phyloP scores from a whole-genome alignment of 2,797 vertebrate genomes.

The Mallotus villosus region DNA sequence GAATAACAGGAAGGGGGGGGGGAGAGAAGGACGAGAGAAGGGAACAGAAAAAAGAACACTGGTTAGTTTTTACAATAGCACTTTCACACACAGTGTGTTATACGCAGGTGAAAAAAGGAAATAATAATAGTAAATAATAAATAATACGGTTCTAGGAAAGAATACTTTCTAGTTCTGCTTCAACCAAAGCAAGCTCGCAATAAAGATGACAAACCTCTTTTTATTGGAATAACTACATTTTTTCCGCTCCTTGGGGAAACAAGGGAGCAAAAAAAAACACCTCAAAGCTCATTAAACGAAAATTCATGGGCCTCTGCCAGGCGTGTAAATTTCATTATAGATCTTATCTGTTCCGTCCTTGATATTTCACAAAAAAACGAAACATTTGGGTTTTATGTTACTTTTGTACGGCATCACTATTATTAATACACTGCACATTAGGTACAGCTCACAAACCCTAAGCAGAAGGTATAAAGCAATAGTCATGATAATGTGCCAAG shows the following conservation, averaged over 20 bases:
- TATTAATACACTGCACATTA: constrained; percentile 1
- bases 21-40: constrained; percentile 5
- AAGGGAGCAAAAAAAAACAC: constrained; percentile 8
- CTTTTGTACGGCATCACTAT: not conserved
- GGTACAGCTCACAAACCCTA: not conserved
- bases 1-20: constrained; percentile 4
- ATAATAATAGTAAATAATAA: constrained; percentile 32
- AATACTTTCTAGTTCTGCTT: constrained; percentile 44
- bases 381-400: constrained; percentile 47
- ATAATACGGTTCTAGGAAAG: constrained; percentile 40
- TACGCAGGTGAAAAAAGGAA: constrained; percentile 41
- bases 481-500: no score
- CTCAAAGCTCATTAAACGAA: constrained; percentile 58
- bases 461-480: not conserved
- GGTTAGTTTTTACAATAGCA: constrained; percentile 47
- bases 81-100: constrained; percentile 52
- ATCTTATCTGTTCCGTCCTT: constrained; percentile 53
- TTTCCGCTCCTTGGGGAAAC: constrained; percentile 39
- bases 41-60: constrained; percentile 27
- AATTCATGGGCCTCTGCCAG: constrained; percentile 53
- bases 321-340: constrained; percentile 59
- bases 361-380: constrained; percentile 53
- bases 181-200: constrained; percentile 41
- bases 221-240: constrained; percentile 56
- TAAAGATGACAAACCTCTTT: constrained; percentile 54